phyloP scores from a whole-genome alignment of 1,140 invertebrate genomes.

The Neotoxoptera formosana region DNA sequence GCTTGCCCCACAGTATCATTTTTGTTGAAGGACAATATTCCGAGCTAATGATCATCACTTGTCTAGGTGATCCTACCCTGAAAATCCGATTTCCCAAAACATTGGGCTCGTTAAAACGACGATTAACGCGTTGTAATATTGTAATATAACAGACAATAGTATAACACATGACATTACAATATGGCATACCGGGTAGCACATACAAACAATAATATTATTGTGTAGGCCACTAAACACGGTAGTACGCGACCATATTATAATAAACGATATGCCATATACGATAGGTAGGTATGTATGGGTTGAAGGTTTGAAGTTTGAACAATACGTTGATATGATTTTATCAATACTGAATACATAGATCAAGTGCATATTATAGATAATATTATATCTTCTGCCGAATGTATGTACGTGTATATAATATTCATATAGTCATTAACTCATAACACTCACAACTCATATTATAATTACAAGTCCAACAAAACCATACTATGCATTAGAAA shows the following conservation, averaged over 20 bases:
- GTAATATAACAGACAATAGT: neutral
- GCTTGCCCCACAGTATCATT: neutral
- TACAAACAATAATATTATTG: constrained; percentile 11
- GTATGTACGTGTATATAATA: too few species aligned
- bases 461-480: neutral
- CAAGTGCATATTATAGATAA: neutral
- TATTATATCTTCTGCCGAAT: neutral
- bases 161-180: neutral
- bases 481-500: neutral
- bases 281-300: too few species aligned
- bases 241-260: too few species aligned
- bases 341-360: neutral
- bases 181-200: neutral
- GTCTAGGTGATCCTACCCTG: neutral
- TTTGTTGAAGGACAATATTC: neutral
- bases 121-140: neutral
- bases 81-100: neutral
- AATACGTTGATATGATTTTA: too few species aligned
- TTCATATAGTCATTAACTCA: neutral
- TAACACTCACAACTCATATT: too few species aligned
- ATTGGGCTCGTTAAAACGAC: neutral
- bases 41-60: neutral
- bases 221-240: neutral
- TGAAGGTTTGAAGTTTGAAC: too few species aligned
- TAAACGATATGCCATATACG: too few species aligned